Evolutionary conservation across 2,797 vertebrate species (phyloP).

Genomic region (Oceanodroma leucorhoa): DNA sequence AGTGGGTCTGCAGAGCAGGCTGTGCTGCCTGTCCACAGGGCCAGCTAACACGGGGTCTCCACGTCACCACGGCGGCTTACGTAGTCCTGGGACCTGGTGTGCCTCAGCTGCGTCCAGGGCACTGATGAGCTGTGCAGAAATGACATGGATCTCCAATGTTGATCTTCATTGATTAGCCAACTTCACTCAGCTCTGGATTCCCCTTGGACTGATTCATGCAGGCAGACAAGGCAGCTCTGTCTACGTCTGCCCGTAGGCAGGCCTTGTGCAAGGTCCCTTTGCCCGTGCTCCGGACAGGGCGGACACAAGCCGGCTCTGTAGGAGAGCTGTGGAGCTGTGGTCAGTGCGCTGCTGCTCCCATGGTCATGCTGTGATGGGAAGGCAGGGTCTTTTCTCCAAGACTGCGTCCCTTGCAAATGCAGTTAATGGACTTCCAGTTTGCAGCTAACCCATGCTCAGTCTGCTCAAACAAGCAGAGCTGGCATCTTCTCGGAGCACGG

Average conservation of each 20-base stretch:
- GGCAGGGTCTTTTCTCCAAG: neutral
- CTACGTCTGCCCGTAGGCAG: accelerated
- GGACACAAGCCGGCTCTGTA: accelerated
- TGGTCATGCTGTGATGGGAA: accelerated
- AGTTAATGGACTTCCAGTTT: too few relatives aligned
- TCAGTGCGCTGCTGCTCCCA: neutral
- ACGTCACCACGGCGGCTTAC: accelerated
- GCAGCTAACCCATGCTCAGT: neutral
- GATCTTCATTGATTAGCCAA: accelerated
- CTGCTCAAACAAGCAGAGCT: neutral
- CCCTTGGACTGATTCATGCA: neutral
- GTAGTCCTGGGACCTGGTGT: neutral
- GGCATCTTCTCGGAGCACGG: accelerated
- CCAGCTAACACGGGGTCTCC: neutral
- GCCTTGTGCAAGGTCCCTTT: too few relatives aligned
- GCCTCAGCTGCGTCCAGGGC: neutral
- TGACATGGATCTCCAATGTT: neutral
- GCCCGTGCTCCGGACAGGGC: accelerated
- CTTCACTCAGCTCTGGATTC: neutral
- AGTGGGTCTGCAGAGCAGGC: accelerated
- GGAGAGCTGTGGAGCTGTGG: neutral
- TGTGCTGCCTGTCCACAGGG: neutral
- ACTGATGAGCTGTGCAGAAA: neutral
- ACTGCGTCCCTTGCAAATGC: neutral
- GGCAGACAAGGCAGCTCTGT: neutral